Base-by-base conservation (phyloP, 2,797 vertebrate species). In the Tympanoctomys barrerae region DNA sequence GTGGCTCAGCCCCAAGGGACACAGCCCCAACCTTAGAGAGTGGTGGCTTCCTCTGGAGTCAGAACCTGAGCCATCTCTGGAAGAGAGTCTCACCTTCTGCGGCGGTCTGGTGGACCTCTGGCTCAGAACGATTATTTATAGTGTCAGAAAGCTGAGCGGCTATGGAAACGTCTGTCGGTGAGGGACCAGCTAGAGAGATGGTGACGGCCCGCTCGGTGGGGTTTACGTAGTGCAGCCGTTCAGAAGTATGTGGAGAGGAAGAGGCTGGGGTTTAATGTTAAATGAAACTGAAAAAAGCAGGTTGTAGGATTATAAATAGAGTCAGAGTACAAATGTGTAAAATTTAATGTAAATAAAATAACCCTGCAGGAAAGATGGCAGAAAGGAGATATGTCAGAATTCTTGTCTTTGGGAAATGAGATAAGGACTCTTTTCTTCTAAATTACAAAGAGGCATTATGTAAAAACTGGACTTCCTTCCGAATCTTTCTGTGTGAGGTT, bases 111-210 rank as follows among this genome's bases (percentile, higher is more conserved):
- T 5, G 75, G 22, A 1, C 39, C 0, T 22, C 7, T 24, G 5
- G 86, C 39, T 10, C 16, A 0, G 1, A 16, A 78, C 1, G 2
- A 42, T 57, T 12, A 22, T 61, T 11, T 14, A 18, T 21, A 19
- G n/a, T 0, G 12, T 78, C 19, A 26, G 28, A 31, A 18, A 77
- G 49, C 28, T 11, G 2, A 46, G 14, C 7, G 0, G 19, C 33
- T 0, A 0, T n/a, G 31, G 22, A 14, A 2, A 1, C 14, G 61
- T 12, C 66, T 0, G 14, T 24, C 1, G 1, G 64, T 0, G 6
- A 18, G 24, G 80, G 59, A 9, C n/a, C n/a, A 16, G 22, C 22
- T 16, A 28, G 36, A 39, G 36, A 61, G 54, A 26, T 46, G 73
- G 39, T 9, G 16, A 42, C 2, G 2, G 39, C 28, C 39, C 4